Evolutionary conservation across 2,888 invertebrate genomes (phyloP), one percentile per base, ranked within the genome.

Genomic region (Zaprionus lineosus): DNA sequence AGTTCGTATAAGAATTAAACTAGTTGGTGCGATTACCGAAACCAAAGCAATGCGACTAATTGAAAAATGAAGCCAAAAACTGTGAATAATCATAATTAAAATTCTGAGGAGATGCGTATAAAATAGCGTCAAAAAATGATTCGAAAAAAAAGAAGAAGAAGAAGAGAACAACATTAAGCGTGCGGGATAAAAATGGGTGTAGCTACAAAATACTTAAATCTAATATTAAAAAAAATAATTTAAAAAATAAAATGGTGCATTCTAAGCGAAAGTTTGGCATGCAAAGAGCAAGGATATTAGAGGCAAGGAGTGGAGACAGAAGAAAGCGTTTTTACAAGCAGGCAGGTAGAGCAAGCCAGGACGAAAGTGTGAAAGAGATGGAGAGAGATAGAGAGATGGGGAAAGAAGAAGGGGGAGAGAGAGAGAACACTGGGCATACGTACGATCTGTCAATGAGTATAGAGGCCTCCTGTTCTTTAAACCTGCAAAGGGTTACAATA

Each of bases 371-470:
- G 41, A 37, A 2, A 53, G 8, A 21, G 2, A 31, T 12, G 33
- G 8, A 31, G n/a, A 46, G 14, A 57, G 37, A 51, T 8, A 16
- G 12, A 58, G 36, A 41, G 52, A 48, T 36, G 50, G 11, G 29
- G 47, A 52, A 36, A 24, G 3, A 40, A 18, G 24, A 3, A 43
- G 24, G 50, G 14, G 31, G 33, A 48, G 24, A 41, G 69, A 63
- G 21, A 72, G 60, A 69, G 58, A 58, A 56, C 70, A 57, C 77
- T 75, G 60, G 70, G 73, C 74, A 89, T 90, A 90, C 90, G 88
- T 90, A 90, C 90, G 90, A 90, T 90, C 90, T 87, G 74, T 90
- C 90, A 88, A 89, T 85, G 87, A 90, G 88, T 86, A 89, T 88
- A 84, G 90, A 87, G 83, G 90, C 88, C 83, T 90, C 90, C 88